Evolutionary conservation across 2,888 invertebrate genomes (phyloP), one percentile per base, ranked within the genome.

Genomic region (Ochropacha duplaris): DNA sequence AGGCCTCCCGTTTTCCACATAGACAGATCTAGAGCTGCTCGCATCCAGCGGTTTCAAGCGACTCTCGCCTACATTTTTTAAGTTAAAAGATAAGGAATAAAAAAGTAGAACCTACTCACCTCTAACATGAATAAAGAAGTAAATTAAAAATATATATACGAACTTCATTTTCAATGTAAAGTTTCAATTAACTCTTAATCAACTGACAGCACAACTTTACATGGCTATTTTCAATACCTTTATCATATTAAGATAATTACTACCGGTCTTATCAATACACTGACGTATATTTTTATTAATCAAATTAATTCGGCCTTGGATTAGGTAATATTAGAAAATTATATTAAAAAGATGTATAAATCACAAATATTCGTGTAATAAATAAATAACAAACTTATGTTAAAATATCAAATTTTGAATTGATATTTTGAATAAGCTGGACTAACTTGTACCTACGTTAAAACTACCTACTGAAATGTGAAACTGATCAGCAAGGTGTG

Each of bases 41-140:
- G n/a, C n/a, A n/a, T n/a, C n/a, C n/a, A n/a, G n/a, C n/a, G n/a
- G n/a, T n/a, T n/a, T n/a, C n/a, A n/a, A n/a, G n/a, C n/a, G n/a
- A n/a, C n/a, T n/a, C n/a, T 26, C 26, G 5, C 26, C 26, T 5
- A 26, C 26, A 26, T 26, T 4, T 4, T 26, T 26, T 3, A 4
- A 4, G 26, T 4, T 4, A 26, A 1, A 31, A 31, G n/a, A n/a
- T n/a, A 36, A 36, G 5, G n/a, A 36, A 36, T n/a, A 36, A n/a
- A n/a, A 24, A 24, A 28, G 0, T n/a, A n/a, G n/a, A n/a, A n/a
- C n/a, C n/a, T n/a, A 62, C 81, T 72, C 58, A 84, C 86, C 83
- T 60, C 67, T 65, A 14, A 64, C 68, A 56, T 62, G 52, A 31
- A 65, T 58, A 22, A 80, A 55, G 26, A 72, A 65, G 65, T 61